Percentiles rank a stretch among this genome's conserved stretches.
These are phyloP conservation scores for Saguinus imperator DNA, from an alignment of 2,113 vertebrate genomes.

Conservation along the genomic window DNA sequence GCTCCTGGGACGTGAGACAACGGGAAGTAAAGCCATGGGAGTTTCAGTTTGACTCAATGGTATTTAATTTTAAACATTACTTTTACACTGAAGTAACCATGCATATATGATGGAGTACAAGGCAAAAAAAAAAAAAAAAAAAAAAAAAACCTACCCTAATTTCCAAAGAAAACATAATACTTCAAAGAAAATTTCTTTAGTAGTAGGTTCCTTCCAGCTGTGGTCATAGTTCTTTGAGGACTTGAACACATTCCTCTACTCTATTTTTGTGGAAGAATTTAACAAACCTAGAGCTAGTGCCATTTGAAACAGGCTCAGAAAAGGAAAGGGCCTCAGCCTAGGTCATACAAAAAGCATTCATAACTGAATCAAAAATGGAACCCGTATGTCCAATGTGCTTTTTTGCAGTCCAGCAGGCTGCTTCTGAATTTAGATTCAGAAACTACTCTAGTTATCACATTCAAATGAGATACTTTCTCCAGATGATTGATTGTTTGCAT, in stretches of 20 bases:
- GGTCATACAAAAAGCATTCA: background rate
- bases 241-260: background rate
- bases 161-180: background rate
- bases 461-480: background rate
- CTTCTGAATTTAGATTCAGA: background rate
- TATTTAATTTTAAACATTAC: slow-evolving; percentile 19
- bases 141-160: background rate
- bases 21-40: background rate
- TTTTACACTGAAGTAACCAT: background rate
- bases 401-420: background rate
- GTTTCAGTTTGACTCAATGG: background rate
- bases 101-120: background rate
- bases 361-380: background rate
- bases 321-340: background rate
- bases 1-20: background rate
- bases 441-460: background rate
- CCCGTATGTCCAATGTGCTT: background rate
- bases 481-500: background rate
- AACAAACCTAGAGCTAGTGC: background rate
- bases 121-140: background rate
- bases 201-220: background rate
- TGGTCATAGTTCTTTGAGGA: background rate
- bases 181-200: background rate
- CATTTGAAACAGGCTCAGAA: background rate
- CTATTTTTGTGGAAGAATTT: background rate